Conservation (phyloP, 2,797 vertebrate genomes). For the Oreochromis mossambicus region DNA sequence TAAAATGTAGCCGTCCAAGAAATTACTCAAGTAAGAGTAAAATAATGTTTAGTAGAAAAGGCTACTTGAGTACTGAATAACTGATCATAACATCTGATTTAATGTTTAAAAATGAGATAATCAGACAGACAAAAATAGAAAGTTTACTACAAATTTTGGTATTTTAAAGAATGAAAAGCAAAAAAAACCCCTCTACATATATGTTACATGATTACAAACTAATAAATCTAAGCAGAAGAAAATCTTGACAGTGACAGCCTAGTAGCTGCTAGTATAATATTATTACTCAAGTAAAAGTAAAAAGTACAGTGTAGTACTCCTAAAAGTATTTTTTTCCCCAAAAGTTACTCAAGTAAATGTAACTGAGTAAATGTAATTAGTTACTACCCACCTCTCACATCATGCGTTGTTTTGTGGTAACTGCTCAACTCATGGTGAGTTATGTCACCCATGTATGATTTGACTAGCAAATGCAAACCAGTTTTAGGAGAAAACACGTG, state of each 20-base stretch:
- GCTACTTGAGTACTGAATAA: background rate
- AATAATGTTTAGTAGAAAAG: background rate
- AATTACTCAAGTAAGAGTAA: background rate
- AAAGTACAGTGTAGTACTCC: background rate
- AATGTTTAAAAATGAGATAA: background rate
- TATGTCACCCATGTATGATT: accelerated
- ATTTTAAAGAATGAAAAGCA: background rate
- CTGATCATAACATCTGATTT: background rate
- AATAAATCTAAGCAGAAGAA: background rate
- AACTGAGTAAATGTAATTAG: background rate
- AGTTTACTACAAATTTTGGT: background rate
- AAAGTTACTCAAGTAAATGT: background rate
- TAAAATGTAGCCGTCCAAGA: background rate
- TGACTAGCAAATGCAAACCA: background rate
- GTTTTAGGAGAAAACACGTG: background rate
- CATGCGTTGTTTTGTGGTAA: accelerated
- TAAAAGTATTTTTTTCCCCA: background rate
- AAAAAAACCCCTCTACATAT: background rate
- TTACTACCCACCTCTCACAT: background rate
- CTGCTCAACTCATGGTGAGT: accelerated
- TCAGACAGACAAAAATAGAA: background rate
- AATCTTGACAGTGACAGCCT: background rate
- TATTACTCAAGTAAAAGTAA: background rate
- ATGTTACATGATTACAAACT: background rate
- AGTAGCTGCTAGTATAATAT: background rate